Conservation (phyloP, 1,140 invertebrate species). For the Pseudomyrmex flavicornis region DNA sequence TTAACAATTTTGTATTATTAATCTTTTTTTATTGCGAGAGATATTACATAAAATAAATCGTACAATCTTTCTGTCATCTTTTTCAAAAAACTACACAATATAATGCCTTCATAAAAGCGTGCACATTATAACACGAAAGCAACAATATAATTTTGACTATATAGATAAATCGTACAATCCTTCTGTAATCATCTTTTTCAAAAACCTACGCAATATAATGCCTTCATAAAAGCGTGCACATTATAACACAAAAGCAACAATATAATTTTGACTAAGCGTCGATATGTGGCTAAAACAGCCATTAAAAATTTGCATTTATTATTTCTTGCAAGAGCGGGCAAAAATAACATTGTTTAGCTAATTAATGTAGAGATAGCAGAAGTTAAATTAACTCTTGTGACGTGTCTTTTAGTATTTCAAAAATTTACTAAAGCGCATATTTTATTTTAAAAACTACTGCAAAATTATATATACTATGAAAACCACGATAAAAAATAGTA, state of each 20-base stretch:
- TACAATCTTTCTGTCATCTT: neutral
- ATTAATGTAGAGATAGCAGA: conserved; percentile 23
- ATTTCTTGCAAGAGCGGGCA: conserved; percentile 16
- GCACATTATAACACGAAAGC: conserved; percentile 26
- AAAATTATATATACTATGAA: neutral
- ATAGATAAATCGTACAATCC: neutral
- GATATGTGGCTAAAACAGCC: conserved; percentile 27
- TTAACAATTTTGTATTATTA: neutral
- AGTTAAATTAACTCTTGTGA: conserved; percentile 6
- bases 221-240: conserved; percentile 36
- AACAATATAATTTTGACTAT: too few species aligned
- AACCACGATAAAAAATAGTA: neutral
- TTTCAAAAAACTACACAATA: conserved; percentile 5
- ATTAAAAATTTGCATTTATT: conserved; percentile 52
- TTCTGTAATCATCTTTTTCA: neutral
- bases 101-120: conserved; percentile 39
- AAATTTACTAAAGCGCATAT: conserved; percentile 11
- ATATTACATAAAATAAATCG: neutral
- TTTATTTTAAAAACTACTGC: neutral
- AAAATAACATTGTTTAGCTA: conserved; percentile 43
- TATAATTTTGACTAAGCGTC: conserved; percentile 42
- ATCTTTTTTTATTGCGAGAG: neutral
- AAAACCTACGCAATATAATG: conserved; percentile 2
- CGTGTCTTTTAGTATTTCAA: neutral
- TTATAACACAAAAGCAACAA: conserved; percentile 9